Base-by-base conservation (phyloP, 1,140 invertebrate species). In the Meloidogyne hapla region DNA sequence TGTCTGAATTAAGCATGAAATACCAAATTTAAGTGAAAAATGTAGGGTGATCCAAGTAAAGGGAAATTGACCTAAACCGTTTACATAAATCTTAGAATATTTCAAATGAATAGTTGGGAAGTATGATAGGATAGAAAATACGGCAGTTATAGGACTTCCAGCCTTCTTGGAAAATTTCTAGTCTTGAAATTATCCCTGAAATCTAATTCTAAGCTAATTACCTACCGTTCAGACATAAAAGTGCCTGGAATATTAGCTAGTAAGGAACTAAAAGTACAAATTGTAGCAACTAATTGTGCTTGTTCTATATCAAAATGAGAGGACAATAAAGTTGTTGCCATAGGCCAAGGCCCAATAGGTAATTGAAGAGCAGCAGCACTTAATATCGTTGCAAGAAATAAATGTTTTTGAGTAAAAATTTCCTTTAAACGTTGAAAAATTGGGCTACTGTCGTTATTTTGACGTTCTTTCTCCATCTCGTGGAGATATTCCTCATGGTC, bases 381-480 rank as follows among this genome's bases (percentile, higher is more conserved):
- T 42, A 83, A 45, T 18, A 78, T 1, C 15, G 72, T 66, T 18
- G 82, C 81, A 48, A 73, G 81, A 23, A 83, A n/a, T 21, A 84
- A 63, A 66, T 81, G 71, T 25, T 71, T 28, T 65, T 66, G 69
- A 10, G 21, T 56, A 18, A 80, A 65, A 28, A 82, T 61, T 56
- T 82, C 78, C 15, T 65, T 56, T 4, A 77, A 13, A 28, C 73
- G 66, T 56, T 42, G 42, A 6, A 48, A 48, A 38, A 79, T 38
- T 13, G 77, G 13, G 6, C 62, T 18, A 0, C 42, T 21, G 2
- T 70, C 28, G 15, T 78, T 71, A 61, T 79, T 26, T 26, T 75
- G 68, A 10, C 38, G 28, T 45, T 82, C 80, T 63, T 83, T 80
- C 15, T 80, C 12, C 48, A 82, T 77, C 12, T 83, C 81, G 18